A percentile compares a stretch with the other conserved stretches of the same genome.
phyloP scores from a whole-genome alignment of 2,797 vertebrate genomes.

The Gymnodraco acuticeps region DNA sequence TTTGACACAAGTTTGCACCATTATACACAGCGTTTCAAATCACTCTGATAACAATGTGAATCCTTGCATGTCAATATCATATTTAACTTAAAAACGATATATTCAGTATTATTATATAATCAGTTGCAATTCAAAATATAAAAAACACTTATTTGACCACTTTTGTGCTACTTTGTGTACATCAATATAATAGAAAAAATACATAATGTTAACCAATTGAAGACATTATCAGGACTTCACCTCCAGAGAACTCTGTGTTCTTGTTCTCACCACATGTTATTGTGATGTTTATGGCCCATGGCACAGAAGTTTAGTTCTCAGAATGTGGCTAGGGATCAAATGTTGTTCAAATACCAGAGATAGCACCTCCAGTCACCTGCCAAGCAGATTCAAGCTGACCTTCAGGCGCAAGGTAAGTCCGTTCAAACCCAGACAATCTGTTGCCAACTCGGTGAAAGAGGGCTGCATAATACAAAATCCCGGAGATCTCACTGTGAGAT shows the following conservation, averaged over 20 bases:
- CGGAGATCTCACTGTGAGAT: neutral
- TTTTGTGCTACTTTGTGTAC: neutral
- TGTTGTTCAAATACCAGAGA: constrained; percentile 50
- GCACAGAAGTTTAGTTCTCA: constrained; percentile 27
- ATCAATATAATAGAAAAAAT: neutral
- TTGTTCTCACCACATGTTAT: constrained; percentile 30
- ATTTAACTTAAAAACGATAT: neutral
- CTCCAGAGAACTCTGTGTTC: constrained; percentile 15
- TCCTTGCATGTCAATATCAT: neutral
- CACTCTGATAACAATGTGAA: neutral
- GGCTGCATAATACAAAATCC: constrained; percentile 14
- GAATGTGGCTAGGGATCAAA: constrained; percentile 42
- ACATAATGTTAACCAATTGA: neutral
- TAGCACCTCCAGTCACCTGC: constrained; percentile 31
- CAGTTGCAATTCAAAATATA: neutral
- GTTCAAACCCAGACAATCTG: constrained; percentile 25
- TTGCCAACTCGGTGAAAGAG: constrained; percentile 25
- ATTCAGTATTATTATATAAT: neutral
- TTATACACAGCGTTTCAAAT: neutral
- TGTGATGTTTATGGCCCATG: constrained; percentile 20
- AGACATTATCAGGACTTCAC: constrained; percentile 7
- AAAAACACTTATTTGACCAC: neutral
- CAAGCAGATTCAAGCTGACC: constrained; percentile 35
- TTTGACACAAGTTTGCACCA: neutral
- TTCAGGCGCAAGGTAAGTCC: constrained; percentile 30